A percentile compares a stretch with the other conserved stretches of the same genome.
Evolutionary conservation across 2,888 invertebrate species (phyloP).

Genomic region (Cephus pulcher): DNA sequence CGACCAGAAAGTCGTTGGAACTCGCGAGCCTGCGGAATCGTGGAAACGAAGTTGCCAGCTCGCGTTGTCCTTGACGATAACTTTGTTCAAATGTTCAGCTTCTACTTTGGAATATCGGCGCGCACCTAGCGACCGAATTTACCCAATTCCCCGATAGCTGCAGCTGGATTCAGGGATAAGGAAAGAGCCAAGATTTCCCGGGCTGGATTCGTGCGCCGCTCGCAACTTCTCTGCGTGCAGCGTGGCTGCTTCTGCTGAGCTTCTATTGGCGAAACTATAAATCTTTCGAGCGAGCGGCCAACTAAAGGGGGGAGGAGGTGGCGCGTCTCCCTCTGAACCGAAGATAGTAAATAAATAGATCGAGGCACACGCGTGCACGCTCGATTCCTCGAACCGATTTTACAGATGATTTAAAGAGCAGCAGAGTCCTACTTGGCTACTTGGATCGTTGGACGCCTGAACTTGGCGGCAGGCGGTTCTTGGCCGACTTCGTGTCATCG

Average conservation of each 20-base stretch:
- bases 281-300: conserved; percentile 37
- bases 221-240: not conserved
- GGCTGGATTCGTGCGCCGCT: no score
- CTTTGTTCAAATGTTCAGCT: conserved; percentile 41
- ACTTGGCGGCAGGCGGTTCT: no score
- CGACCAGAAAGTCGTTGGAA: conserved; percentile 58
- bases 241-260: conserved; percentile 33
- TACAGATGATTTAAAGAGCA: conserved; percentile 36
- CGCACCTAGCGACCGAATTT: no score
- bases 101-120: conserved; percentile 51
- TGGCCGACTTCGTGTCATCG: no score
- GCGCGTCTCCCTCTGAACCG: conserved; percentile 17
- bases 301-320: not conserved
- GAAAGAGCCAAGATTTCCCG: no score
- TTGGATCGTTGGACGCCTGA: no score
- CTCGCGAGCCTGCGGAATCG: conserved; percentile 36
- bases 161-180: no score
- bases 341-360: conserved; percentile 35
- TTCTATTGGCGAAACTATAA: conserved; percentile 43
- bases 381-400: conserved; percentile 43
- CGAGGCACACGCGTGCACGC: conserved; percentile 17
- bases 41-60: conserved; percentile 20
- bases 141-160: no score
- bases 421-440: not conserved
- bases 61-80: conserved; percentile 43